A percentile compares a stretch with the other conserved stretches of the same genome.
Evolutionary conservation across 2,888 invertebrate genomes (phyloP).

Genomic region (Volucella inanis): DNA sequence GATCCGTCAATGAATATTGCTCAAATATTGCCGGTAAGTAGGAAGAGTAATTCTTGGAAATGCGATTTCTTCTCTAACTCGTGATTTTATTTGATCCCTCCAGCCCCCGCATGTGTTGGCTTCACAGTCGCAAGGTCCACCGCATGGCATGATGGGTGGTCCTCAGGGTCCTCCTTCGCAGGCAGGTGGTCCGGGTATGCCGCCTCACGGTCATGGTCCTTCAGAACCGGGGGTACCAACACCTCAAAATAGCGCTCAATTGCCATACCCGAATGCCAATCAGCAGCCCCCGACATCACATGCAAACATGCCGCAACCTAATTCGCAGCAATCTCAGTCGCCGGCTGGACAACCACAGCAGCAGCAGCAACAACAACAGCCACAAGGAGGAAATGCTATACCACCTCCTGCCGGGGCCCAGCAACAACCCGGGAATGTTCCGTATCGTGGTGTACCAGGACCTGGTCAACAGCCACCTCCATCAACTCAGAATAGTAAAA

Average conservation of each 20-base stretch:
- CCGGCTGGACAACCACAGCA: conserved; percentile 73
- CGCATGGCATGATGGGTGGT: conserved; percentile 80
- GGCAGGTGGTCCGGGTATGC: conserved; percentile 81
- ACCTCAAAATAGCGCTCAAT: conserved; percentile 77
- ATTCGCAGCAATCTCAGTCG: conserved; percentile 80
- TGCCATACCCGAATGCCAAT: conserved; percentile 79
- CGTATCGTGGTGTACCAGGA: conserved; percentile 79
- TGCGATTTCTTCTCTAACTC: background rate
- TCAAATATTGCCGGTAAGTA: conserved; percentile 92
- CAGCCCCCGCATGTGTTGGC: conserved; percentile 86
- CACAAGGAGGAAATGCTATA: conserved; percentile 70
- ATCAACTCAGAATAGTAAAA: conserved; percentile 77
- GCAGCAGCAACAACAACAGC: conserved; percentile 77
- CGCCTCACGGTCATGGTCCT: conserved; percentile 81
- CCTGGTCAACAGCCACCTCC: conserved; percentile 76
- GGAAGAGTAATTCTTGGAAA: conserved; percentile 53
- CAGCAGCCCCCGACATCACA: conserved; percentile 79
- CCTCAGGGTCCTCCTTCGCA: conserved; percentile 76
- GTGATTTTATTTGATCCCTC: conserved; percentile 38
- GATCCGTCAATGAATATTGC: conserved; percentile 97
- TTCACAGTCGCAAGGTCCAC: conserved; percentile 81
- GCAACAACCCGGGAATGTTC: conserved; percentile 75
- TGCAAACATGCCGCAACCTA: conserved; percentile 79
- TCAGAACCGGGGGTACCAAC: conserved; percentile 76
- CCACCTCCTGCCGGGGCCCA: conserved; percentile 73